phyloP scores from a whole-genome alignment of 2,888 invertebrate species.

The Drosophila austrosaltans region DNA sequence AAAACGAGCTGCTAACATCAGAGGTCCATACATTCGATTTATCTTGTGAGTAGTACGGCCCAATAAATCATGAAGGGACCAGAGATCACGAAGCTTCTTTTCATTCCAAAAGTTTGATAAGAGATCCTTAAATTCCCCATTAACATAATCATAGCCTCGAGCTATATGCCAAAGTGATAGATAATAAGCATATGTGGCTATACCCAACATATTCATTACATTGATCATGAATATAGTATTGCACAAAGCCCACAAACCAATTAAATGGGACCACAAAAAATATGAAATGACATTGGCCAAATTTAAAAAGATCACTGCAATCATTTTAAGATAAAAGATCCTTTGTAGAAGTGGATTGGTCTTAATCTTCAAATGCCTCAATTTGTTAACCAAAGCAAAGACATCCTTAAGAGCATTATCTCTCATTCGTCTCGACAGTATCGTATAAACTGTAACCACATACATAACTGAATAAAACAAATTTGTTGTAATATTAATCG shows the following conservation, averaged over 20 bases:
- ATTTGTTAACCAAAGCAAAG: neutral
- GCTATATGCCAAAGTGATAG: slow-evolving; percentile 25
- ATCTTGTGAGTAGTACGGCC: neutral
- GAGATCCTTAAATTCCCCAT: slow-evolving; percentile 1
- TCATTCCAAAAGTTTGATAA: neutral
- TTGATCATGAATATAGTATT: neutral
- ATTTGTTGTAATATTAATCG: neutral
- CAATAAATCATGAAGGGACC: slow-evolving; percentile 21
- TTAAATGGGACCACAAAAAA: neutral
- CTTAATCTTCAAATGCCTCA: neutral
- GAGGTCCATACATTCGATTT: slow-evolving; percentile 26
- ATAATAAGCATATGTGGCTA: slow-evolving; percentile 17
- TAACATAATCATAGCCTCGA: slow-evolving; percentile 21
- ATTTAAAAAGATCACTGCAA: neutral
- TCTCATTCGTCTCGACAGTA: slow-evolving; percentile 18
- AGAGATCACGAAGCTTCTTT: neutral
- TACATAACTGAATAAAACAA: slow-evolving; percentile 13
- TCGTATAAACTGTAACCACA: slow-evolving; percentile 14
- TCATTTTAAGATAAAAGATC: slow-evolving; percentile 5
- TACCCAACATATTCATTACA: slow-evolving; percentile 17
- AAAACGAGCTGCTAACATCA: slow-evolving; percentile 29
- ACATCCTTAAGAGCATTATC: slow-evolving; percentile 16
- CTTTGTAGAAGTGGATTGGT: neutral
- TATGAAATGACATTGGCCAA: neutral
- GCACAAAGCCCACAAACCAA: neutral